A percentile compares a stretch with the other conserved stretches of the same genome.
Evolutionary conservation across 1,140 invertebrate genomes (phyloP).

Genomic region (Bombus terrestris): DNA sequence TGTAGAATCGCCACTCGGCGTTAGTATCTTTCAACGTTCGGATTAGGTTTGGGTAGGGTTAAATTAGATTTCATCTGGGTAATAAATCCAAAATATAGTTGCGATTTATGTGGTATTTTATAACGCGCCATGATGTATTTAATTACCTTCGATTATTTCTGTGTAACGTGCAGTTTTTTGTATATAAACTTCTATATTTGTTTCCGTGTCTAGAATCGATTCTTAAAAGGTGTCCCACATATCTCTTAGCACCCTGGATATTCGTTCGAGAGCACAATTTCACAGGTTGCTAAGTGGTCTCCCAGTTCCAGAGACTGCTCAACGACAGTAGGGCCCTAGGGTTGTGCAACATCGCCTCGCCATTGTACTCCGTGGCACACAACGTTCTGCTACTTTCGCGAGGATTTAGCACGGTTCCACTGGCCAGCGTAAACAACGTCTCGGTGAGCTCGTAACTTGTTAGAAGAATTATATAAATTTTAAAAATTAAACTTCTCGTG

Average conservation of each 20-base stretch:
- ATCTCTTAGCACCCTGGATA: background rate
- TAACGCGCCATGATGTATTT: too few species aligned
- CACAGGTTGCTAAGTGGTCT: conserved; percentile 19
- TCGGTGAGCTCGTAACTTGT: background rate
- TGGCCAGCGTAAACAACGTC: conserved; percentile 11
- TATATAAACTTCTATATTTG: too few species aligned
- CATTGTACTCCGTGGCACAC: conserved; percentile 51
- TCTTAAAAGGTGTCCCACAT: background rate
- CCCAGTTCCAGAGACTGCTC: conserved; percentile 64
- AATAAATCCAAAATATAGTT: too few species aligned
- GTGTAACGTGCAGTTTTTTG: too few species aligned
- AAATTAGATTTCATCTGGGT: too few species aligned
- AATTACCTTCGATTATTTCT: too few species aligned
- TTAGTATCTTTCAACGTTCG: too few species aligned
- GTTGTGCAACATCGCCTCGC: conserved; percentile 56
- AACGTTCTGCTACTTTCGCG: conserved; percentile 52
- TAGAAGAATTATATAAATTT: background rate
- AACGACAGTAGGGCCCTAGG: conserved; percentile 58
- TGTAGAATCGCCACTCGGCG: too few species aligned
- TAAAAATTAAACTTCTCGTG: background rate
- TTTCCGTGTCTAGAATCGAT: background rate
- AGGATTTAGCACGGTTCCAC: conserved; percentile 50
- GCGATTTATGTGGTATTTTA: too few species aligned
- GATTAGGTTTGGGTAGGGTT: too few species aligned
- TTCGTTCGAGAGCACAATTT: conserved; percentile 27